phyloP scores from a whole-genome alignment of 1,140 invertebrate species.

The Drosophila nigromelanica region DNA sequence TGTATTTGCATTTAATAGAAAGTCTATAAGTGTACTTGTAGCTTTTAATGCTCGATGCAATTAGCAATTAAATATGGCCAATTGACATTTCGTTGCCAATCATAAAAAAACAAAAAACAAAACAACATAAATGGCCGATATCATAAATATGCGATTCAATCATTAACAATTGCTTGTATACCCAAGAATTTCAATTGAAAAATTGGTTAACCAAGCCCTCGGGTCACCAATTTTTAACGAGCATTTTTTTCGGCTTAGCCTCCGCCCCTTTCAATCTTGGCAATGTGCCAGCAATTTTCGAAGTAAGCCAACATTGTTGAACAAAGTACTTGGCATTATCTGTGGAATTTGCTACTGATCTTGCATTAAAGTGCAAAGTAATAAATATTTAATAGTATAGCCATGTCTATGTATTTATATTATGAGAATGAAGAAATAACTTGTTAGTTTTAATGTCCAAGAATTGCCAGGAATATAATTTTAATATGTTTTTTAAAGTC shows the following conservation, averaged over 20 bases:
- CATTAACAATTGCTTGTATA: constrained; percentile 55
- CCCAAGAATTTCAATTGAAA: constrained; percentile 67
- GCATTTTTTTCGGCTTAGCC: constrained; percentile 47
- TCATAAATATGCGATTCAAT: constrained; percentile 71
- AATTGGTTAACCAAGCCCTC: constrained; percentile 74
- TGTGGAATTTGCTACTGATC: constrained; percentile 1
- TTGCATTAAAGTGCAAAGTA: not conserved
- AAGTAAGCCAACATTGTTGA: constrained; percentile 25
- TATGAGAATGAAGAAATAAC: no score
- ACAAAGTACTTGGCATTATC: not conserved
- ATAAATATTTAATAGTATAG: not conserved
- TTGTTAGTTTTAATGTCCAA: no score
- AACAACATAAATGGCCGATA: constrained; percentile 19
- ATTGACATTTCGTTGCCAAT: constrained; percentile 64
- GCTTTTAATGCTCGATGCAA: constrained; percentile 61
- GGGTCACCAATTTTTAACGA: constrained; percentile 63
- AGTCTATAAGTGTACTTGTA: constrained; percentile 52
- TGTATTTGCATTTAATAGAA: constrained; percentile 76
- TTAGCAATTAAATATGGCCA: constrained; percentile 69
- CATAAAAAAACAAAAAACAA: constrained; percentile 28
- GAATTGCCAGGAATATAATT: no score
- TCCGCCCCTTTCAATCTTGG: constrained; percentile 34
- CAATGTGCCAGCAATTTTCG: constrained; percentile 18
- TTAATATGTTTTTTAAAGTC: no score
- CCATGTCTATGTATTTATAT: no score